Evolutionary conservation across 2,888 invertebrate genomes (phyloP).

Genomic region (Amblyjoppa proteus): DNA sequence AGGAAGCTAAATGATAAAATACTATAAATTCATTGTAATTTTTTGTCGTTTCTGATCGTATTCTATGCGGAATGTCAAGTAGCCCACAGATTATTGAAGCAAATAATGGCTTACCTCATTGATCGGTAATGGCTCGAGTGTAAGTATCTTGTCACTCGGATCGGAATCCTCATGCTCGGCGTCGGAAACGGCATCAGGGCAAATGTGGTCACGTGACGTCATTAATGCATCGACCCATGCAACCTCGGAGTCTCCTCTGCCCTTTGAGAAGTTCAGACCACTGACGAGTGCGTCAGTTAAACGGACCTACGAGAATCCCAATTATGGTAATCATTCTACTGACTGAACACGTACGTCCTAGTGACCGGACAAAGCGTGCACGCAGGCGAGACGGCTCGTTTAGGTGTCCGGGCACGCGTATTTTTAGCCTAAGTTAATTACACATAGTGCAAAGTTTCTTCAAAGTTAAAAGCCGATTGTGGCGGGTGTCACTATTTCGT

Average conservation of each 20-base stretch:
- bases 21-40: neutral
- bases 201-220: slow-evolving; percentile 85
- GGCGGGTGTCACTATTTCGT: too few species aligned
- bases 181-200: slow-evolving; percentile 88
- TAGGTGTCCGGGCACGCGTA: too few species aligned
- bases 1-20: neutral
- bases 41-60: neutral
- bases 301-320: slow-evolving; percentile 88
- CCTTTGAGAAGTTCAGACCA: slow-evolving; percentile 93
- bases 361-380: too few species aligned
- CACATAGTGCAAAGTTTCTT: too few species aligned
- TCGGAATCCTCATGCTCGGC: slow-evolving; percentile 85
- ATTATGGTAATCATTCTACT: neutral
- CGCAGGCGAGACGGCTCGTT: too few species aligned
- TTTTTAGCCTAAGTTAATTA: too few species aligned
- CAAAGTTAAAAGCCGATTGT: too few species aligned
- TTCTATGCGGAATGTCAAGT: neutral
- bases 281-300: slow-evolving; percentile 96
- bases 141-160: slow-evolving; percentile 87
- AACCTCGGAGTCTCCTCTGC: slow-evolving; percentile 95
- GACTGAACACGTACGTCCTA: too few species aligned
- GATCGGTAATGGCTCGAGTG: slow-evolving; percentile 88
- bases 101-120: slow-evolving; percentile 82
- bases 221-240: slow-evolving; percentile 97
- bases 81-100: neutral